Evolutionary conservation across 2,113 vertebrate species (phyloP).

Genomic region (Dasypus novemcinctus): DNA sequence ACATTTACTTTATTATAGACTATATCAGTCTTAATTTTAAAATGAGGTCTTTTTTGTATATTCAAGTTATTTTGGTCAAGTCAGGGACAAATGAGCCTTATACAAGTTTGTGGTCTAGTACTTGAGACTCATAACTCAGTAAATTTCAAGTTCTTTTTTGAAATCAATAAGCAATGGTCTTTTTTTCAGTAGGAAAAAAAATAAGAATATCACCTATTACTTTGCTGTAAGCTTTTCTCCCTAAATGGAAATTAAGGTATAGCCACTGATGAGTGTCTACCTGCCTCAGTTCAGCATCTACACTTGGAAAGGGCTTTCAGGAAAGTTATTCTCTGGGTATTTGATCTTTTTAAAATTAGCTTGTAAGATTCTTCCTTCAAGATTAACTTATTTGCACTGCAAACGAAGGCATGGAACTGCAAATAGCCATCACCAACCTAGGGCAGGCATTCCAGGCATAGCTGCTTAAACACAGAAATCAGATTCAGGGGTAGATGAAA

Average conservation of each 20-base stretch:
- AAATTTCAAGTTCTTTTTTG: background rate
- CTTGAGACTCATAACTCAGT: background rate
- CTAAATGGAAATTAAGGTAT: background rate
- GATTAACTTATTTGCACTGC: background rate
- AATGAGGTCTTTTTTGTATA: background rate
- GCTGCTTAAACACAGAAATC: background rate
- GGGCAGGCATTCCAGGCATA: background rate
- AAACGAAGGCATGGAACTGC: background rate
- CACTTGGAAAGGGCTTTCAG: background rate
- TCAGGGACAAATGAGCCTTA: background rate
- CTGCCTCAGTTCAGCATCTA: background rate
- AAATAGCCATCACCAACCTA: background rate
- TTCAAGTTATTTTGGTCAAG: background rate
- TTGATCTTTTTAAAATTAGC: background rate
- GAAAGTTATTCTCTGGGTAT: background rate
- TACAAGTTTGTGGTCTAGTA: background rate
- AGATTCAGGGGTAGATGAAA: too few species aligned
- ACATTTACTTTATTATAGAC: background rate
- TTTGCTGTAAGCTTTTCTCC: background rate
- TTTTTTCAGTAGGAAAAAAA: background rate
- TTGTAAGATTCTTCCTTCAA: background rate
- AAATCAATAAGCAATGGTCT: background rate
- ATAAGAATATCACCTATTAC: background rate
- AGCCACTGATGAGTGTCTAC: accelerated
- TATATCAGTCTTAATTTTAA: background rate